Evolutionary conservation across 2,888 invertebrate species (phyloP).

Genomic region (Drosophila conformis): DNA sequence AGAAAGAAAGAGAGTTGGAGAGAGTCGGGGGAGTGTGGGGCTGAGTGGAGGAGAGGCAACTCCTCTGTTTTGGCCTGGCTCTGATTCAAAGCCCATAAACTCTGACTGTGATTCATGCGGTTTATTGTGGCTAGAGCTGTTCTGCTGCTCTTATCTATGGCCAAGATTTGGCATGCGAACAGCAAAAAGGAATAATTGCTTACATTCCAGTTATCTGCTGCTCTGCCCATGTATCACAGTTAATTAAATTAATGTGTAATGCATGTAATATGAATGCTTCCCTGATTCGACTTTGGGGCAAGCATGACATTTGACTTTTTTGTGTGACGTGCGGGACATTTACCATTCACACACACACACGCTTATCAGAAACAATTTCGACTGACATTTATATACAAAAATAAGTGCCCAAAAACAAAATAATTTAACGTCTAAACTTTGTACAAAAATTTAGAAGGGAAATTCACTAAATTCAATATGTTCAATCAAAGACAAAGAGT

Average conservation of each 20-base stretch:
- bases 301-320: conserved; percentile 55
- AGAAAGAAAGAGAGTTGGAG: neutral
- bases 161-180: conserved; percentile 66
- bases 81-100: conserved; percentile 32
- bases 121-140: conserved; percentile 11
- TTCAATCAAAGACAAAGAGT: neutral
- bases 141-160: conserved; percentile 49
- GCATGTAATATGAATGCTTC: conserved; percentile 36
- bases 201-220: conserved; percentile 41
- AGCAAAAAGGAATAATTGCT: conserved; percentile 59
- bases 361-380: conserved; percentile 16
- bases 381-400: conserved; percentile 4
- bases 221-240: conserved; percentile 42
- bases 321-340: conserved; percentile 5
- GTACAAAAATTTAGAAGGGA: neutral
- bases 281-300: conserved; percentile 40
- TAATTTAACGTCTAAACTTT: neutral
- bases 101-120: conserved; percentile 60
- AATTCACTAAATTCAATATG: neutral
- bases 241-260: conserved; percentile 74
- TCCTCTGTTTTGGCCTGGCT: conserved; percentile 27
- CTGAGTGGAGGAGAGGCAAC: neutral
- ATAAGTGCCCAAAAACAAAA: neutral
- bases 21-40: neutral
- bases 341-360: neutral